These are phyloP conservation scores for Premnoplex brunnescens DNA, from an alignment of 2,797 vertebrate species.

Conservation along the genomic window DNA sequence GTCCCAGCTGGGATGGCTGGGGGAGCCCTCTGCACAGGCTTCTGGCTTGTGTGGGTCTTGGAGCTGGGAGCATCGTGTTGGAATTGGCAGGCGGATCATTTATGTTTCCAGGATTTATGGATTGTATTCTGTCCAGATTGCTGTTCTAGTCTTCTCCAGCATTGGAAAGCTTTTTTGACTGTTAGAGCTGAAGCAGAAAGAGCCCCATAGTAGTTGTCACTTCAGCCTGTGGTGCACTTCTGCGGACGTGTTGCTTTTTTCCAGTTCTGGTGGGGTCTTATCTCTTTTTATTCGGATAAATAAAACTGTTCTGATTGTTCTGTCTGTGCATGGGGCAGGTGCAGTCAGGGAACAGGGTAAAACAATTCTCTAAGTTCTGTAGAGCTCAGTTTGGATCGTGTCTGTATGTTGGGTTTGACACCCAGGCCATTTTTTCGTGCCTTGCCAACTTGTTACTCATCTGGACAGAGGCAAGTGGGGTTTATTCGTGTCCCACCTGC, in stretches of 20 bases:
- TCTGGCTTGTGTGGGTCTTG: neutral
- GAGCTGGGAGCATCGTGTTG: neutral
- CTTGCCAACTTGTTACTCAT: neutral
- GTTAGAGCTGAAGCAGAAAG: slow-evolving; percentile 8
- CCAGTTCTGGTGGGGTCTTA: neutral
- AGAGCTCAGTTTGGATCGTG: accelerated
- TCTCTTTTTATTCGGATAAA: neutral
- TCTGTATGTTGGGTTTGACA: neutral
- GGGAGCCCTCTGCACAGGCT: neutral
- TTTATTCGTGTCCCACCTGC: neutral
- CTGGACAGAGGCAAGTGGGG: accelerated
- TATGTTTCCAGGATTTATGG: slow-evolving; percentile 46
- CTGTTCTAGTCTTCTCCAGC: slow-evolving; percentile 20
- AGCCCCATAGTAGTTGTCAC: neutral
- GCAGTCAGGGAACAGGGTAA: neutral
- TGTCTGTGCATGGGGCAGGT: neutral
- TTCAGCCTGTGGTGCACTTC: neutral
- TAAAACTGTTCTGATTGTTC: neutral
- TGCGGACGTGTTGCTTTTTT: neutral
- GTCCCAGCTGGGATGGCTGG: accelerated
- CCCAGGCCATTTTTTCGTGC: neutral
- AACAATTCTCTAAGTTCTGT: neutral
- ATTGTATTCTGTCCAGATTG: slow-evolving; percentile 58
- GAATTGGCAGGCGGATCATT: slow-evolving; percentile 33
- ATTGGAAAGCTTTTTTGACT: neutral